phyloP scores from a whole-genome alignment of 2,888 invertebrate species.

The Lasioglossum vierecki region DNA sequence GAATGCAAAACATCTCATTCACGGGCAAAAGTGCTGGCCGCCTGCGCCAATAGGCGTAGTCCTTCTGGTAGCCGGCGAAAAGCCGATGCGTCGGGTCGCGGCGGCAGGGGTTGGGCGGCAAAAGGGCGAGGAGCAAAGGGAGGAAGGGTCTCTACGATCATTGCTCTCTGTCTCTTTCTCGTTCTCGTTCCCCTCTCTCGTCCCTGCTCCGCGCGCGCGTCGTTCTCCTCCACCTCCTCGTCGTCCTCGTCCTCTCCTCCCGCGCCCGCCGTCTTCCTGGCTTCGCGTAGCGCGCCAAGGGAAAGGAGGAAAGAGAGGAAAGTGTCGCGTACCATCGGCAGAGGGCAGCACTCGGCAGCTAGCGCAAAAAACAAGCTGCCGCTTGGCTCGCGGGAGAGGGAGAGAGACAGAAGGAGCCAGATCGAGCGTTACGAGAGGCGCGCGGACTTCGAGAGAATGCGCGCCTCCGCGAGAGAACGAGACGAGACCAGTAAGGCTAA shows the following conservation, averaged over 20 bases:
- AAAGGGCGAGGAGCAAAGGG: slow-evolving; percentile 32
- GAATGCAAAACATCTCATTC: slow-evolving; percentile 84
- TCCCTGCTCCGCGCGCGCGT: background rate
- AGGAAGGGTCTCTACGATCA: slow-evolving; percentile 53
- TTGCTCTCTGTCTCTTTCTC: slow-evolving; percentile 52
- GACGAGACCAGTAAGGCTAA: slow-evolving; percentile 72
- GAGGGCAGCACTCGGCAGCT: slow-evolving; percentile 65
- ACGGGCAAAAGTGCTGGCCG: slow-evolving; percentile 78
- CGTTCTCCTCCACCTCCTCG: background rate
- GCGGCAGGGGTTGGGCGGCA: slow-evolving; percentile 10
- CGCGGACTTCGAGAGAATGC: slow-evolving; percentile 17
- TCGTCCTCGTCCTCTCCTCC: background rate
- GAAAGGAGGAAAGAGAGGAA: slow-evolving; percentile 33
- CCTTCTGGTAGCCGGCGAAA: slow-evolving; percentile 67
- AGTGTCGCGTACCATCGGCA: slow-evolving; percentile 65
- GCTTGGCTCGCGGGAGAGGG: slow-evolving; percentile 31
- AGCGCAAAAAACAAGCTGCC: slow-evolving; percentile 60
- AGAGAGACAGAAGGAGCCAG: slow-evolving; percentile 40
- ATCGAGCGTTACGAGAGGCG: slow-evolving; percentile 25
- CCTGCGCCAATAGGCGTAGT: slow-evolving; percentile 73
- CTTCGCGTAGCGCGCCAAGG: slow-evolving; percentile 28
- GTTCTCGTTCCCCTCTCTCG: slow-evolving; percentile 19
- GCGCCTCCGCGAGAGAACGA: slow-evolving; percentile 50
- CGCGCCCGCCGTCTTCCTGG: slow-evolving; percentile 19
- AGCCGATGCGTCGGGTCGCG: slow-evolving; percentile 36